A percentile compares a stretch with the other conserved stretches of the same genome.
phyloP scores from a whole-genome alignment of 1,140 invertebrate species.

The Colletes latitarsis region DNA sequence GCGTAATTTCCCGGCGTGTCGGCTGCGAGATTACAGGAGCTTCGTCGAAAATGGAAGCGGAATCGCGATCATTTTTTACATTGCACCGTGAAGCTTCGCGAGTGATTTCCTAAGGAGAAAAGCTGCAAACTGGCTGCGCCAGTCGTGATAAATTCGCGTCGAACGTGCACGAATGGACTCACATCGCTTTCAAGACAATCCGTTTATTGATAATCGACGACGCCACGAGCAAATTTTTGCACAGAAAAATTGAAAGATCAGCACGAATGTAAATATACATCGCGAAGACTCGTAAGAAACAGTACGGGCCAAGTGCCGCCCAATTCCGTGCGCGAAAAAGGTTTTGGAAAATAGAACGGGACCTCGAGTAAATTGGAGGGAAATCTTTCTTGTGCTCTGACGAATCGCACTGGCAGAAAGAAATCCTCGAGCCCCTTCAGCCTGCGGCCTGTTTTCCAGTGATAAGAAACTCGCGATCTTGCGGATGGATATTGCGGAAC shows the following conservation, averaged over 20 bases:
- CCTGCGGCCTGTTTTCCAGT: neutral
- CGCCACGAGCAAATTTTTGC: too few relatives aligned
- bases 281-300: too few relatives aligned
- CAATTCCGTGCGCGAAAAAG: too few relatives aligned
- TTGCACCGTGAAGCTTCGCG: too few relatives aligned
- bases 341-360: neutral
- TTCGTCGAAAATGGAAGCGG: neutral
- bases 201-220: too few relatives aligned
- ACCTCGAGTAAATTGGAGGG: neutral
- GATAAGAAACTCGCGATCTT: slow-evolving; percentile 26
- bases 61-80: slow-evolving; percentile 34
- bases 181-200: too few relatives aligned
- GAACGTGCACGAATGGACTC: too few relatives aligned
- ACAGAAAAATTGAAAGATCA: too few relatives aligned
- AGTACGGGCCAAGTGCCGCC: too few relatives aligned
- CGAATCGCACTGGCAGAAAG: slow-evolving; percentile 20
- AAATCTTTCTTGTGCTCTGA: slow-evolving; percentile 12
- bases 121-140: neutral
- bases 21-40: slow-evolving; percentile 36
- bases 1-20: slow-evolving; percentile 24
- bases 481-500: slow-evolving; percentile 27
- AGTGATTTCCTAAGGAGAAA: neutral
- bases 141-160: neutral
- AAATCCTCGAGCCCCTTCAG: slow-evolving; percentile 3
- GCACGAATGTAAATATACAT: too few relatives aligned